Percentiles rank a stretch among this genome's conserved stretches.
These are phyloP conservation scores for Schizothorax lantsangensis DNA, from an alignment of 2,797 vertebrate species.

Conservation along the genomic window DNA sequence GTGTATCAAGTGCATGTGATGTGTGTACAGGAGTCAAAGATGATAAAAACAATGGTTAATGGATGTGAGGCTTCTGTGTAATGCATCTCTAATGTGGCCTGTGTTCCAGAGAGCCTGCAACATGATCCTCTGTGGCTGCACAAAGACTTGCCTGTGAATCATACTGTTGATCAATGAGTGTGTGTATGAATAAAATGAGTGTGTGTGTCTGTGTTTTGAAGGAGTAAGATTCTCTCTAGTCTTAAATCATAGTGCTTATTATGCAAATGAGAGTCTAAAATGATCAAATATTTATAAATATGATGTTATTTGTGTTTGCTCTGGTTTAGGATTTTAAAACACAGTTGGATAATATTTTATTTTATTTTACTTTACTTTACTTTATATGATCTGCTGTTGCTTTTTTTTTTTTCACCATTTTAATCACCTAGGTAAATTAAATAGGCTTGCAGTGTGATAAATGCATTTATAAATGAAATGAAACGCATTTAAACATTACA, in stretches of 20 bases:
- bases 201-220: constrained; percentile 9
- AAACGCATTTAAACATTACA: not conserved
- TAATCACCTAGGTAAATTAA: not conserved
- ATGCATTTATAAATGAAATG: not conserved
- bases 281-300: not conserved
- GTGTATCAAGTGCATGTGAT: not conserved
- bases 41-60: constrained; percentile 24
- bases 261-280: not conserved
- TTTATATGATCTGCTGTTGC: not conserved
- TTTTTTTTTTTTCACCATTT: not conserved
- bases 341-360: not conserved
- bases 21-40: not conserved
- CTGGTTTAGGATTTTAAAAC: not conserved
- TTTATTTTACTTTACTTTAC: too few relatives aligned
- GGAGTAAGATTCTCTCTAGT: not conserved
- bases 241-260: not conserved
- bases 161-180: not conserved
- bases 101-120: constrained; percentile 26
- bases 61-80: constrained; percentile 31
- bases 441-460: not conserved
- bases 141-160: constrained; percentile 31
- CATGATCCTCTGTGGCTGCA: constrained; percentile 22
- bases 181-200: not conserved
- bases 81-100: constrained; percentile 37
- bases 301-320: not conserved